Evolutionary conservation across 2,113 vertebrate genomes (phyloP), one percentile per base, ranked within the genome.

Genomic region (Misgurnus anguillicaudatus): DNA sequence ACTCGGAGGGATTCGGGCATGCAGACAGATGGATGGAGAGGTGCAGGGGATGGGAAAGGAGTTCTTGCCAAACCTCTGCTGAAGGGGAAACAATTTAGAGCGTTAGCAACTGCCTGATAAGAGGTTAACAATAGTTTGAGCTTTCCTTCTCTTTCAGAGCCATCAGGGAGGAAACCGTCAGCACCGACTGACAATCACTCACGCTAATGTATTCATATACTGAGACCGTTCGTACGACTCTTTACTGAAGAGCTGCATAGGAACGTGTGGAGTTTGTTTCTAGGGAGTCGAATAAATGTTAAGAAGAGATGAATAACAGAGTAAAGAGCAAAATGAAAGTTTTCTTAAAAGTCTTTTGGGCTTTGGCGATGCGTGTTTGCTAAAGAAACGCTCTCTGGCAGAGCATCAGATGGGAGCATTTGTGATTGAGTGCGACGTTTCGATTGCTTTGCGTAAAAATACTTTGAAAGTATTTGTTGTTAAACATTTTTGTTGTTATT

Each of bases 121-220:
- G 41, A 82, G 77, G 82, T 84, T 85, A 85, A 87, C 81, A 86
- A 85, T 78, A 73, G 69, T 78, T 83, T 45, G 61, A 81, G 80
- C 79, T 61, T 81, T 80, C 71, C 64, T 78, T 69, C 76, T 83
- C 68, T 69, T 63, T 71, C 51, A 19, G 60, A 67, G 75, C 16
- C 38, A 41, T 57, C 65, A 51, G 83, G 75, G 73, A 84, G 47
- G 58, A 69, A 41, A 79, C 70, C 80, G 36, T 68, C 53, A 41
- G 64, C 24, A 42, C 42, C 38, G 42, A 41, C 68, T 70, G 72
- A 75, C 67, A 75, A 76, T 79, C 71, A 65, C 64, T 31, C 8
- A 48, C 58, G 6, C 24, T 60, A 57, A 84, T 66, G 66, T 78
- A 61, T 69, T 81, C 57, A 64, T 77, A 73, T 65, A 80, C 41